phyloP scores from a whole-genome alignment of 2,888 invertebrate genomes.

The Euclidia mi region DNA sequence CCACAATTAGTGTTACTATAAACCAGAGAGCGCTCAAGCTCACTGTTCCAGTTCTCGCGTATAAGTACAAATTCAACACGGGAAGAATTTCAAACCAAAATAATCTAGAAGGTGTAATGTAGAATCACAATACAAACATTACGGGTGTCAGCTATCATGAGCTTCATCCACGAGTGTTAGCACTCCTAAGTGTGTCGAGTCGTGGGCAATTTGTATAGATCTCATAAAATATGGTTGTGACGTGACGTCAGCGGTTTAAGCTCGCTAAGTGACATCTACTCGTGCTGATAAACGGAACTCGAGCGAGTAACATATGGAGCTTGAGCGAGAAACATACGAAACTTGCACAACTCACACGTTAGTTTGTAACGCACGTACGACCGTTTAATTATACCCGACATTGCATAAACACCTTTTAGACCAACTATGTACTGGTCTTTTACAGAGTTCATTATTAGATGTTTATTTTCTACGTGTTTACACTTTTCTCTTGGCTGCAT shows the following conservation, averaged over 20 bases:
- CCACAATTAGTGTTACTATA: too few species aligned
- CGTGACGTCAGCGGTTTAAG: constrained; percentile 34
- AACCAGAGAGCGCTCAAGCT: too few species aligned
- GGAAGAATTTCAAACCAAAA: too few species aligned
- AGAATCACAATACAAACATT: constrained; percentile 15
- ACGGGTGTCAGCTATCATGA: constrained; percentile 14
- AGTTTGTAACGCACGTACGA: constrained; percentile 34
- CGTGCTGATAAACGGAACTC: constrained; percentile 38
- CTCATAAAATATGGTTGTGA: constrained; percentile 37
- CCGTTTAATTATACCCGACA: constrained; percentile 33
- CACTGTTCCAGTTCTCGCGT: too few species aligned
- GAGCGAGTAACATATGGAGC: constrained; percentile 24
- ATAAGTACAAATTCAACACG: too few species aligned
- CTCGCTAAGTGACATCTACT: constrained; percentile 33
- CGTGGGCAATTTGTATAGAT: constrained; percentile 46
- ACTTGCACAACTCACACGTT: constrained; percentile 30
- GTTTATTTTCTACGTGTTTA: too few species aligned
- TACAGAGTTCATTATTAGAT: too few species aligned
- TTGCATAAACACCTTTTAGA: constrained; percentile 24
- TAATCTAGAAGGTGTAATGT: neutral
- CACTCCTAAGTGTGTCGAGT: constrained; percentile 35
- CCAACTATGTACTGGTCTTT: neutral
- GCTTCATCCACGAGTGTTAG: constrained; percentile 27
- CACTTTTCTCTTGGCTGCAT: too few species aligned
- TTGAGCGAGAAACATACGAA: constrained; percentile 26